Evolutionary conservation across 2,797 vertebrate genomes (phyloP), one percentile per base, ranked within the genome.

Genomic region (Kryptopterus vitreolus): DNA sequence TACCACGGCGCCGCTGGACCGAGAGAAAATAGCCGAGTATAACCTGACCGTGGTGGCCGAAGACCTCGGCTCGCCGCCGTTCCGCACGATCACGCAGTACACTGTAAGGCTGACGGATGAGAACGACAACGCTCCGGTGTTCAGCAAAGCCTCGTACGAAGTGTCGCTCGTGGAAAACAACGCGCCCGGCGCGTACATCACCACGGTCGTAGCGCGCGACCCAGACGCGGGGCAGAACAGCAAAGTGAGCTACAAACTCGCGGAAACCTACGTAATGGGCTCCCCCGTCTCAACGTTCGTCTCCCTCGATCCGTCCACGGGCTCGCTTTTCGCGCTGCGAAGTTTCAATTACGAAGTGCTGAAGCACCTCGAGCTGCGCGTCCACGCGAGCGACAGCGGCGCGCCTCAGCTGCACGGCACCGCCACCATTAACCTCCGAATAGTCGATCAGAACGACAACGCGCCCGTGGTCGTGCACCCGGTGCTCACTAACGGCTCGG

Each of bases 401-500:
- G 92, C 95, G 1, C 97, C 97, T 0, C 94, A 94, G 35, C 95
- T 99, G 35, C 94, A 95, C 83, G 94, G 95, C 82, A 96, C 92
- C 79, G 91, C 97, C 0, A 90, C 90, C 3, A 92, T 99, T 84
- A 93, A 93, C 24, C 92, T 99, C 57, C 88, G 93, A 71, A 92
- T 99, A 46, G 92, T 95, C 80, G 98, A 99, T 88, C 96, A 97
- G 90, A 99, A 99, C 0, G 97, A 99, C 69, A 98, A 99, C 80
- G 89, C 95, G 0, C 97, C 97, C 0, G 75, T 93, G 38, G 94
- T 98, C 82, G 92, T 92, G 1, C 95, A 95, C 73, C 97, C 97
- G 0, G 89, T 87, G 0, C 93, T 97, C 15, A 91, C 90, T 77
- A 98, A 99, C 0, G 94, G 95, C 12, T 96, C 97, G 0, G 94